Evolutionary conservation across 2,797 vertebrate genomes (phyloP).

Genomic region (Rhinophrynus dorsalis): DNA sequence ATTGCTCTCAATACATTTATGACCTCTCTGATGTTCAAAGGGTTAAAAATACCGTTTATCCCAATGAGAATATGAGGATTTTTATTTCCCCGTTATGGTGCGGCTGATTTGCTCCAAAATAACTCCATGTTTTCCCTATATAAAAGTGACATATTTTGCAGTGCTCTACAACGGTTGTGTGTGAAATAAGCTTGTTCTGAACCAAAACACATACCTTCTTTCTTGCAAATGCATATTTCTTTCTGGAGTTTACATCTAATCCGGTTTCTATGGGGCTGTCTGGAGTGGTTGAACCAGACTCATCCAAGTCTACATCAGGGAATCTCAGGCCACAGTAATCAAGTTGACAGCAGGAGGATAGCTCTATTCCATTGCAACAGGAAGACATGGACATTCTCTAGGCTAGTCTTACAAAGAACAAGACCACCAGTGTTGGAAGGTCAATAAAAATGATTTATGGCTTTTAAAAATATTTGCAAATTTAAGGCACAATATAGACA

Average conservation of each 20-base stretch:
- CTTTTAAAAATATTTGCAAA: not conserved
- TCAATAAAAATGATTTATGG: too few species aligned
- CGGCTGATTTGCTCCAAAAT: too few species aligned
- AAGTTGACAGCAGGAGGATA: conserved; percentile 52
- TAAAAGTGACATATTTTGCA: too few species aligned
- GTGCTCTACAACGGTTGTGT: too few species aligned
- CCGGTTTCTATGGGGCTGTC: conserved; percentile 62
- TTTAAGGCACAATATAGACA: conserved; percentile 24
- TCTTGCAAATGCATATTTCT: conserved; percentile 73
- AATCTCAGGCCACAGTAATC: conserved; percentile 61
- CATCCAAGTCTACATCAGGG: conserved; percentile 68
- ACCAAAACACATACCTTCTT: conserved; percentile 71
- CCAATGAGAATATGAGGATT: too few species aligned
- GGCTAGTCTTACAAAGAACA: not conserved
- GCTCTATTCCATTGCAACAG: conserved; percentile 35
- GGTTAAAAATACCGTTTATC: too few species aligned
- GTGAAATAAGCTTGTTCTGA: not conserved
- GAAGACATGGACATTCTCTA: conserved; percentile 21
- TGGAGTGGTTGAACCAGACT: conserved; percentile 39
- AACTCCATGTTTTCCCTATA: too few species aligned
- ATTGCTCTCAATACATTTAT: too few species aligned
- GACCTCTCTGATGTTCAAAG: too few species aligned
- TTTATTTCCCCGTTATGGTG: too few species aligned
- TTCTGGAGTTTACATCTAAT: conserved; percentile 67
- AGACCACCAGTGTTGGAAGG: not conserved